Evolutionary conservation across 1,140 invertebrate genomes (phyloP), one percentile per base, ranked within the genome.

Genomic region (Brachionus plicatilis): DNA sequence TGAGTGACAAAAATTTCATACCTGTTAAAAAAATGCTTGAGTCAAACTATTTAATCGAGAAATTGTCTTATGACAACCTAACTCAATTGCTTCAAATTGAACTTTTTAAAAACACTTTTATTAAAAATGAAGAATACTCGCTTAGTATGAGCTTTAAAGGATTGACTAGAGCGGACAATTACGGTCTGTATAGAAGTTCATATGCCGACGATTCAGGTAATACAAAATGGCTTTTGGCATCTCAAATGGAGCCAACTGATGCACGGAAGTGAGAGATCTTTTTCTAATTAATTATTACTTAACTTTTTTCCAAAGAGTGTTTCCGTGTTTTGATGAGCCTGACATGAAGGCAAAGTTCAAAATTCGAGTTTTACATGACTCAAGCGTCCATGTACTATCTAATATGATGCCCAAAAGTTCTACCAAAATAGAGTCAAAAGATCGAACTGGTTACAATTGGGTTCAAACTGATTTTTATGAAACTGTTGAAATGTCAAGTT

Each of bases 321-420:
- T 98, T 88, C 96, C 96, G 0, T 98, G 96, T 89, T 97, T 98
- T 87, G 97, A 98, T 88, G 96, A 98, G 87, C 96, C 96, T 0
- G 91, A 91, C 5, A 92, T 95, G 87, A 98, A 98, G 88, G 94
- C 96, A 0, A 93, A 91, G 3, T 98, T 96, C 87, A 90, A 90
- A 29, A 91, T 97, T 20, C 72, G 50, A 33, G 33, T 84, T 24
- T 24, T 56, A 12, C 83, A 84, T 27, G 66, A 84, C 14, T 29
- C 66, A 9, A 84, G 29, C 20, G 27, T 53, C 4, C 24, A n/a
- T 17, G 33, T 33, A 1, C 17, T 84, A 29, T 84, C 83, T 20
- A 84, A 84, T 27, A 84, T 75, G 66, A 24, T 27, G 14, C 47
- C 45, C 7, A 78, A 84, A 65, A 37, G 12, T 3, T 20, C n/a